Conservation (phyloP, 2,113 vertebrate species). For the Morphnarchus princeps region DNA sequence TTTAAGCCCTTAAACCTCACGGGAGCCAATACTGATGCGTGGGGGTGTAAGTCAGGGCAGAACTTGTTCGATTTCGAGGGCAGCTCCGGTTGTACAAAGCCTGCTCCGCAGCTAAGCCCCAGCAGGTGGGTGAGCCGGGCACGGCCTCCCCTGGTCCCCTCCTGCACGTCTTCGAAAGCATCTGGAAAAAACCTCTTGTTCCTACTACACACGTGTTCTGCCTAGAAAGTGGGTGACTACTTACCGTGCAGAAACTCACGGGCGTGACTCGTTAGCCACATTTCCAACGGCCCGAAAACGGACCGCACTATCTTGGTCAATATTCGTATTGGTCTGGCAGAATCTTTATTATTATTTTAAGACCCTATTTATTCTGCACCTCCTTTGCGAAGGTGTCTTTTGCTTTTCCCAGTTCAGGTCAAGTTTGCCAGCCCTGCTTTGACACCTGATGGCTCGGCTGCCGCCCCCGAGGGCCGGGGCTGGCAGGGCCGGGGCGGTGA, state of each 20-base stretch:
- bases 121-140: neutral
- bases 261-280: neutral
- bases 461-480: neutral
- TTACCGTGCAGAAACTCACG: neutral
- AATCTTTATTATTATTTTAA: neutral
- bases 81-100: neutral
- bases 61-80: neutral
- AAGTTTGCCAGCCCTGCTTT: neutral
- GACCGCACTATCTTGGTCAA: fast-evolving
- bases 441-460: neutral
- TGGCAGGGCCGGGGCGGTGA: neutral
- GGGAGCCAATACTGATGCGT: neutral
- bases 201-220: neutral
- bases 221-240: neutral
- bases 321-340: neutral
- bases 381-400: neutral
- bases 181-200: neutral
- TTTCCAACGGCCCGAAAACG: neutral
- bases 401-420: neutral
- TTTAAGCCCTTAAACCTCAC: neutral
- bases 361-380: fast-evolving
- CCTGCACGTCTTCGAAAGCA: neutral
- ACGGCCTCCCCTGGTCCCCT: neutral
- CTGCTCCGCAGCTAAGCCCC: neutral
- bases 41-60: neutral